These are phyloP conservation scores for Oryzias curvinotus DNA, from an alignment of 2,113 vertebrate species.

Conservation along the genomic window DNA sequence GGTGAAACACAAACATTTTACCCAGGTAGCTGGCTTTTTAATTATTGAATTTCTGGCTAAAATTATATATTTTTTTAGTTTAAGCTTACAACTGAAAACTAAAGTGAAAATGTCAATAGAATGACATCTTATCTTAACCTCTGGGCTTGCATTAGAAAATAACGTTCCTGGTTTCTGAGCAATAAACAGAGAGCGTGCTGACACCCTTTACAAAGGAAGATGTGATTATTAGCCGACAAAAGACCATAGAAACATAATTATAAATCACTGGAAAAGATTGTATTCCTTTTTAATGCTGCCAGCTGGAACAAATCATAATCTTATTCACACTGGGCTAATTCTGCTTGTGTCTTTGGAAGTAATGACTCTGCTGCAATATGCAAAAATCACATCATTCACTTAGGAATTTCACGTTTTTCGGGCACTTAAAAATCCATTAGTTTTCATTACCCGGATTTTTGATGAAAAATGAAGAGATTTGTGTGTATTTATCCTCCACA, in stretches of 20 bases:
- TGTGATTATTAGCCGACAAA: conserved; percentile 33
- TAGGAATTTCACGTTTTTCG: conserved; percentile 10
- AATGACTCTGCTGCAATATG: conserved; percentile 27
- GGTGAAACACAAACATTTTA: too few species aligned
- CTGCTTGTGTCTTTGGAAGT: conserved; percentile 46
- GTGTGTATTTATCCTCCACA: conserved; percentile 1
- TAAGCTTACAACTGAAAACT: too few species aligned
- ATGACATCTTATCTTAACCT: too few species aligned
- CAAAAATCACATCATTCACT: conserved; percentile 29
- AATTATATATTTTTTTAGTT: too few species aligned
- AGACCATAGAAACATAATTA: conserved; percentile 4
- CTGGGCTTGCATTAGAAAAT: neutral
- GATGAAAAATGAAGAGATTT: conserved; percentile 7
- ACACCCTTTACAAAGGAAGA: neutral
- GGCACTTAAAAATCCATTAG: conserved; percentile 13
- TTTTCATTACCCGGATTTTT: conserved; percentile 13
- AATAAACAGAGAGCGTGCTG: neutral
- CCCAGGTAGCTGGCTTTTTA: too few species aligned
- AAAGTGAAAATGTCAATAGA: too few species aligned
- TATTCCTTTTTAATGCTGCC: conserved; percentile 46
- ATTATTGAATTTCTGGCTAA: too few species aligned
- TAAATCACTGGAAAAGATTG: conserved; percentile 11
- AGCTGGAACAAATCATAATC: conserved; percentile 50
- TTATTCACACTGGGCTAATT: conserved; percentile 48
- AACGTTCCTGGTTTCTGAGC: neutral